Evolutionary conservation across 2,113 vertebrate genomes (phyloP), one percentile per base, ranked within the genome.

Genomic region (Epinephelus lanceolatus): DNA sequence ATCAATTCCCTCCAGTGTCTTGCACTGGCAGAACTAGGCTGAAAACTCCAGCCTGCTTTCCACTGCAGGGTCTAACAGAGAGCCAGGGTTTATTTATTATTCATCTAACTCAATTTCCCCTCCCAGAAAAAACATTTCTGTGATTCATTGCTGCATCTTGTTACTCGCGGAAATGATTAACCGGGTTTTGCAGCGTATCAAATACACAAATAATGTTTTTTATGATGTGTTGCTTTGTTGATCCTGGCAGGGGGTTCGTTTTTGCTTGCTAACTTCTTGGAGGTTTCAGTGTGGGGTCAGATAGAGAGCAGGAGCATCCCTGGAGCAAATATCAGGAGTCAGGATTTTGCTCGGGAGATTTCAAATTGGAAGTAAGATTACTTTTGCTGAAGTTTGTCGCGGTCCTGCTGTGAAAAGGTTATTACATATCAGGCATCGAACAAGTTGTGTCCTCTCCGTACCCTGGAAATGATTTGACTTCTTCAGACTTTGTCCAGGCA

Each of bases 1-100:
- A 92, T 90, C 89, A 90, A 89, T 88, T 89, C 90, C 90, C 89
- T 60, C 33, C 76, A 83, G 85, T 74, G 85, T 90, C 66, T 87
- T 71, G 61, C 86, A 55, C 45, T 79, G 86, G 80, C 81, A 90
- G 87, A 92, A 81, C 82, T 63, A 88, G 69, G 70, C 82, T 89
- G 85, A 89, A 83, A 83, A 84, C 82, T 89, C 59, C 82, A 85
- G 81, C 55, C 51, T 82, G 78, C 57, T 73, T 77, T 80, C 77
- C 66, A 78, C 87, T 73, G 75, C 89, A 71, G 89, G 72, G 60
- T 83, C 72, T 75, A 71, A 86, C 66, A 3, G 68, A 75, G 68
- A 88, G 53, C 68, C 33, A 52, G 40, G 19, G 45, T 88, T 88
- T 88, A 92, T 92, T 88, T 78, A 91, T 86, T 88, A 93, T 93